phyloP scores from a whole-genome alignment of 2,888 invertebrate species.

The Diarsia rubi region DNA sequence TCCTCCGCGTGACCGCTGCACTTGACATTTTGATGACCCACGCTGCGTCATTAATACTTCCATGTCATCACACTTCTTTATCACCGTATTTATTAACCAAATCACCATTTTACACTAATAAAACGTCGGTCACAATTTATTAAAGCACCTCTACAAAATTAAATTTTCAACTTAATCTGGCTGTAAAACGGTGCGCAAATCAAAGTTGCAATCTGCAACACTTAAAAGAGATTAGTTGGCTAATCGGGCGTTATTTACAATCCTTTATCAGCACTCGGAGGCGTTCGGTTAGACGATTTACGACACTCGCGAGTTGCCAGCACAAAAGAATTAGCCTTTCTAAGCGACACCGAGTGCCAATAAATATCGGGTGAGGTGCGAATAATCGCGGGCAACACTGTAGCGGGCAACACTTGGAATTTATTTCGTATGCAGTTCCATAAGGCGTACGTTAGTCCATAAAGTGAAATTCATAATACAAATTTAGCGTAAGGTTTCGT shows the following conservation, averaged over 20 bases:
- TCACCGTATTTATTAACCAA: conserved; percentile 53
- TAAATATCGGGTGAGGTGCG: conserved; percentile 85
- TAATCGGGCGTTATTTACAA: conserved; percentile 88
- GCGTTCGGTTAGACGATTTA: conserved; percentile 84
- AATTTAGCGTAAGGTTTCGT: conserved; percentile 88
- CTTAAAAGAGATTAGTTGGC: conserved; percentile 82
- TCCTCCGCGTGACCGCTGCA: conserved; percentile 5
- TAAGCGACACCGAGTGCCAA: conserved; percentile 88
- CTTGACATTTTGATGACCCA: conserved; percentile 53
- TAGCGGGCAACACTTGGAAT: conserved; percentile 74
- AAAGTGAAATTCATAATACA: conserved; percentile 86
- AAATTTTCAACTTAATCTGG: conserved; percentile 75
- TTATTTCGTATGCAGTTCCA: conserved; percentile 78
- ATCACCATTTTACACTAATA: conserved; percentile 61
- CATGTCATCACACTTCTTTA: conserved; percentile 60
- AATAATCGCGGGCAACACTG: conserved; percentile 88
- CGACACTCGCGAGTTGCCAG: conserved; percentile 77
- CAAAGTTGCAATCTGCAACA: conserved; percentile 83
- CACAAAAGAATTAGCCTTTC: conserved; percentile 87
- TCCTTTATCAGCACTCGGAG: conserved; percentile 85
- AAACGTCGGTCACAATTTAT: conserved; percentile 65
- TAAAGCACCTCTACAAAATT: conserved; percentile 62
- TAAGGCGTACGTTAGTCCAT: conserved; percentile 74
- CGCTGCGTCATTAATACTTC: conserved; percentile 41
- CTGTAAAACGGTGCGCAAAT: conserved; percentile 80